Percentiles rank a stretch among this genome's conserved stretches.
Evolutionary conservation across 2,797 vertebrate species (phyloP).

Genomic region (Danio jaintianensis): DNA sequence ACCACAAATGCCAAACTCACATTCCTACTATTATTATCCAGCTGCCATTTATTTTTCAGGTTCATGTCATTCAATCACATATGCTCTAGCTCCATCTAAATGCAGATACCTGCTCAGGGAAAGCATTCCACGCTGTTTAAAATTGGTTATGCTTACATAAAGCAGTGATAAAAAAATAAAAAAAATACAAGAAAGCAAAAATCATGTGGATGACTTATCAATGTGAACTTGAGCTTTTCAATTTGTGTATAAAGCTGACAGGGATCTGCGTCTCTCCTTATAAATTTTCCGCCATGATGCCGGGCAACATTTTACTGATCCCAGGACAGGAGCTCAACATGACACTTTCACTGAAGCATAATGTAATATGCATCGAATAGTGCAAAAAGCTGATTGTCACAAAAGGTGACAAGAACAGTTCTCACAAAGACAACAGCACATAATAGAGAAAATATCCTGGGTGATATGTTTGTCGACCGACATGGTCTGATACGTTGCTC

Average conservation of each 20-base stretch:
- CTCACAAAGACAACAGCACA: background rate
- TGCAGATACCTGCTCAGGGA: background rate
- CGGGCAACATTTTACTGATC: background rate
- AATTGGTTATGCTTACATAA: constrained; percentile 3
- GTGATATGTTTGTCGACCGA: constrained; percentile 17
- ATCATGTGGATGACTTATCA: background rate
- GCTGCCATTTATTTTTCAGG: constrained; percentile 32
- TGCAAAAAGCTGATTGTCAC: constrained; percentile 1
- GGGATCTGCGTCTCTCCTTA: constrained; percentile 15
- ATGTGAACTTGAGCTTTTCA: background rate
- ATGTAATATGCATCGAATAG: constrained; percentile 1
- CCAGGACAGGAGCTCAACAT: background rate
- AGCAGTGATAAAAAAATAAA: background rate
- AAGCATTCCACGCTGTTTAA: background rate
- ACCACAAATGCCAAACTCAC: constrained; percentile 15
- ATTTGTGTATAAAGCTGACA: background rate
- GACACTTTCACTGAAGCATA: constrained; percentile 25
- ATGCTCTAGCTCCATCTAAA: background rate
- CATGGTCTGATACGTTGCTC: constrained; percentile 51
- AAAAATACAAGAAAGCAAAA: background rate
- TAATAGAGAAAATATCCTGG: constrained; percentile 18
- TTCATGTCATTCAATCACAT: constrained; percentile 26
- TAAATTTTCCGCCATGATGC: background rate
- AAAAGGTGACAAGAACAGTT: constrained; percentile 26
- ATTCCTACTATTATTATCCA: constrained; percentile 7